Evolutionary conservation across 1,140 invertebrate genomes (phyloP), one percentile per base, ranked within the genome.

Genomic region (Drosophila grimshawi): DNA sequence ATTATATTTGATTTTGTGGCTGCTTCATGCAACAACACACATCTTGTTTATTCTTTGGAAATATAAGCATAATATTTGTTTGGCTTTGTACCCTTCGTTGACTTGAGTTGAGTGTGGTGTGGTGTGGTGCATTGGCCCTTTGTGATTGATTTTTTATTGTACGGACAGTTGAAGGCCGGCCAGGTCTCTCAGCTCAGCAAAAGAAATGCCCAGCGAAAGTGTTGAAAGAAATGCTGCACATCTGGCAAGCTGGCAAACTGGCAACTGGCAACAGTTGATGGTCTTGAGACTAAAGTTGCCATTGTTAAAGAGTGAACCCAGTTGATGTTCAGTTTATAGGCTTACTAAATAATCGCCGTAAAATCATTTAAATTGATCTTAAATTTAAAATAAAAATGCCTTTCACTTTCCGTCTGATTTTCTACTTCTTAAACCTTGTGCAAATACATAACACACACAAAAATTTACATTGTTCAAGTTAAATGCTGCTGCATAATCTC

Each of bases 1-100:
- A 80, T 80, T 51, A 80, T 83, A 85, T 80, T 83, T 78, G 65
- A 64, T 71, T 67, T 49, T 62, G 65, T 52, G 57, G 43, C 55
- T 33, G 10, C 48, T n/a, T 43, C 39, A 43, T 41, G 39, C 52
- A 4, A 43, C 33, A 19, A 19, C 19, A 19, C 19, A 19, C 19
- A 46, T 19, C 67, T 75, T 83, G 81, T 83, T 83, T 85, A 83
- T 85, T 83, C 72, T 83, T 59, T 62, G 66, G 32, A 48, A 43
- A 27, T 6, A 11, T 33, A 27, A 8, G 56, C 29, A 77, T 57
- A 66, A 41, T 81, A 48, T 82, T 82, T 80, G 80, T 81, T 66
- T 60, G 29, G 10, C 30, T 52, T 52, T 52, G 3, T 52, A 5
- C 10, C 30, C 30, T 32, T 52, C 30, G n/a, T 52, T 10, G 19